A percentile compares a stretch with the other conserved stretches of the same genome.
Conservation (phyloP, 2,888 invertebrate species). For the Drymonia ruficornis region DNA sequence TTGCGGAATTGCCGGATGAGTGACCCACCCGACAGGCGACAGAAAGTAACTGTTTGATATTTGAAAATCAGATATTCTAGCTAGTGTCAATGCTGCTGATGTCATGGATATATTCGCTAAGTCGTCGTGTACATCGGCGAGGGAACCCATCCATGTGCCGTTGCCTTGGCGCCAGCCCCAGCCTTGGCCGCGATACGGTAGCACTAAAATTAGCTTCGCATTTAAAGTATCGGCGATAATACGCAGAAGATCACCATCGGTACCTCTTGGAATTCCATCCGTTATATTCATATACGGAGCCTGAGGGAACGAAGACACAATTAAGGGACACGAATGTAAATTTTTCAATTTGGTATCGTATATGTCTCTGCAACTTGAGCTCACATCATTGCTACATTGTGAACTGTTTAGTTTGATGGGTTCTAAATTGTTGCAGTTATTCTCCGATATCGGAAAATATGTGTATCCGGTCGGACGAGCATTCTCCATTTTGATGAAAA, state of each 20-base stretch:
- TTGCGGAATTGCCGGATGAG: slow-evolving; percentile 53
- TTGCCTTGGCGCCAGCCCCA: slow-evolving; percentile 62
- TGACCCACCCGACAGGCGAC: slow-evolving; percentile 58
- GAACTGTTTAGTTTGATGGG: slow-evolving; percentile 48
- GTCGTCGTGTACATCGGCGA: slow-evolving; percentile 63
- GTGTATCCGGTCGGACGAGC: slow-evolving; percentile 50
- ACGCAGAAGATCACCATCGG: slow-evolving; percentile 63
- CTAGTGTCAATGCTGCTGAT: slow-evolving; percentile 59
- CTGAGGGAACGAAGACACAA: slow-evolving; percentile 65
- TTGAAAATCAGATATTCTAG: slow-evolving; percentile 59
- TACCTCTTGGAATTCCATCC: slow-evolving; percentile 53
- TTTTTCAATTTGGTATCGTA: slow-evolving; percentile 60
- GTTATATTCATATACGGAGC: slow-evolving; percentile 60
- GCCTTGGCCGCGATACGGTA: slow-evolving; percentile 55
- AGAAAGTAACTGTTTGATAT: slow-evolving; percentile 57
- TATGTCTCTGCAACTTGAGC: slow-evolving; percentile 33
- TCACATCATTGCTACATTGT: slow-evolving; percentile 25
- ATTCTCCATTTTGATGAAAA: slow-evolving; percentile 49
- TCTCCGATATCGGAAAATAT: slow-evolving; percentile 50
- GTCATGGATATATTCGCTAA: slow-evolving; percentile 73
- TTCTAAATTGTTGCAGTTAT: slow-evolving; percentile 49
- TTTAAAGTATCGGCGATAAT: slow-evolving; percentile 60
- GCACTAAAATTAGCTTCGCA: slow-evolving; percentile 56
- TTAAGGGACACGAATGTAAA: slow-evolving; percentile 58
- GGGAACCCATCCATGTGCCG: slow-evolving; percentile 69